phyloP scores from a whole-genome alignment of 2,888 invertebrate species.

The Sericinus montela region DNA sequence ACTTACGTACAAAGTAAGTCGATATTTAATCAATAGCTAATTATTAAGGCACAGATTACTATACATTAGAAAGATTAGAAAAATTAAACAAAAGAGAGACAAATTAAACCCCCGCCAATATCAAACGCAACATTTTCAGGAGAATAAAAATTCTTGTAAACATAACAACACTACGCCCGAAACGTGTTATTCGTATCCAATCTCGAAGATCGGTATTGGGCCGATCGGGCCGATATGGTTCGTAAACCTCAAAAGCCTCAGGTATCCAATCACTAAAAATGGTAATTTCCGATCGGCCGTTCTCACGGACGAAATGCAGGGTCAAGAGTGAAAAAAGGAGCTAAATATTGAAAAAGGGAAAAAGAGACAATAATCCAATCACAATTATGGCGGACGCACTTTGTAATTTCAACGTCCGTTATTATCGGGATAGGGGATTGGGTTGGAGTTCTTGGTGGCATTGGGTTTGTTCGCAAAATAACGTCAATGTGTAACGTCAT shows the following conservation, averaged over 20 bases:
- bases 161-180: constrained; percentile 39
- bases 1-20: no score
- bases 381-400: constrained; percentile 51
- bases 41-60: no score
- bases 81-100: no score
- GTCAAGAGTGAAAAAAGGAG: constrained; percentile 50
- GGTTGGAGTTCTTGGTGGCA: constrained; percentile 25
- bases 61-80: no score
- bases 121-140: background rate
- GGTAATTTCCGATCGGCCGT: constrained; percentile 67
- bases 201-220: constrained; percentile 43
- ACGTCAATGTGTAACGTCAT: no score
- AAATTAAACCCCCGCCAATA: no score
- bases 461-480: background rate
- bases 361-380: constrained; percentile 68
- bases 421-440: background rate
- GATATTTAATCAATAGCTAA: no score
- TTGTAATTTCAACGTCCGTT: constrained; percentile 44
- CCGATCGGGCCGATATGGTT: constrained; percentile 46
- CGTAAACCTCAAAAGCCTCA: constrained; percentile 50
- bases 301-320: constrained; percentile 72
- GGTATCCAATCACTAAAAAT: constrained; percentile 69
- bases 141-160: constrained; percentile 14
- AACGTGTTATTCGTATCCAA: constrained; percentile 57
- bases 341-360: constrained; percentile 42